These are phyloP conservation scores for Charaxes varanes DNA, from an alignment of 1,140 invertebrate species.

Conservation along the genomic window DNA sequence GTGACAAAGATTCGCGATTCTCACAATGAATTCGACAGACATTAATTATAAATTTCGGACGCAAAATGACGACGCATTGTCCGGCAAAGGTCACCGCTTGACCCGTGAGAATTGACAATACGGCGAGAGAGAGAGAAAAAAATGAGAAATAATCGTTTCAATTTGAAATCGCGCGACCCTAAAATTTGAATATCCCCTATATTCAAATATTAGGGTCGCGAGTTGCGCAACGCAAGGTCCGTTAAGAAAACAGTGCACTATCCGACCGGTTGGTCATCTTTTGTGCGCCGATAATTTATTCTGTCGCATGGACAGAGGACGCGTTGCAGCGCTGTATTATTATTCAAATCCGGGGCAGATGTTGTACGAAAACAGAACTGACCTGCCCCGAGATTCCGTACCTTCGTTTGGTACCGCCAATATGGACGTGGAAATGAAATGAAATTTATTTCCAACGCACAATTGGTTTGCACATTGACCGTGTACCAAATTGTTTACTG, in stretches of 20 bases:
- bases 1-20: conserved; percentile 55
- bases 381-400: conserved; percentile 33
- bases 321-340: conserved; percentile 47
- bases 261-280: conserved; percentile 37
- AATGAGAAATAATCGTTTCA: conserved; percentile 38
- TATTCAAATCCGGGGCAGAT: conserved; percentile 57
- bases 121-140: conserved; percentile 29
- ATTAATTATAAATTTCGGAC: conserved; percentile 69
- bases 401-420: no score
- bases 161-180: conserved; percentile 62
- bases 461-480: no score
- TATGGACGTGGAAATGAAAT: no score
- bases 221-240: conserved; percentile 30
- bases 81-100: conserved; percentile 61
- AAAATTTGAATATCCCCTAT: conserved; percentile 69
- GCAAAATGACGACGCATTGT: conserved; percentile 48
- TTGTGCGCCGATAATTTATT: conserved; percentile 62
- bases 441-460: no score
- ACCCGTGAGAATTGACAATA: conserved; percentile 60
- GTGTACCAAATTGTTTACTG: no score
- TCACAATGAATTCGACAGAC: conserved; percentile 43
- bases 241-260: conserved; percentile 64
- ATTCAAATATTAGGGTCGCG: no score
- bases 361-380: conserved; percentile 48
- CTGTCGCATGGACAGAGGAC: conserved; percentile 46